These are phyloP conservation scores for Theonella swinhoei DNA, from an alignment of 37 sponge, comb jelly and placozoan genomes.

Conservation along the genomic window DNA sequence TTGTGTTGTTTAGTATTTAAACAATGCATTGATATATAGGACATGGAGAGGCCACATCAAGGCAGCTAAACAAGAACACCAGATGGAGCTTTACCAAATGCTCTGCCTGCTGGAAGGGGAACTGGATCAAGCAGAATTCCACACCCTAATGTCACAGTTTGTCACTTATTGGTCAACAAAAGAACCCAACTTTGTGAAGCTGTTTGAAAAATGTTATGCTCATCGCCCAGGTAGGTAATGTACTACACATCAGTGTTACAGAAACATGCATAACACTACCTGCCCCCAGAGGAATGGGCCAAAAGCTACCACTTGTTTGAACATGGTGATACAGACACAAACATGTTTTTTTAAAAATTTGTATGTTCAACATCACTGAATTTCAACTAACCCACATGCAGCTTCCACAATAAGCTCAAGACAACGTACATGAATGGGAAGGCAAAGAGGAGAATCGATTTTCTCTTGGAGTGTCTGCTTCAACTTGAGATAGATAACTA, in stretches of 20 bases:
- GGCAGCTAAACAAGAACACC: neutral
- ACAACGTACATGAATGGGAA: conserved; percentile 45
- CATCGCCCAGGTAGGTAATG: neutral
- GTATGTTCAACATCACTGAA: neutral
- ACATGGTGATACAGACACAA: conserved; percentile 44
- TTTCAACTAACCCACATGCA: neutral
- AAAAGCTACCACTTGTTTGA: conserved; percentile 10
- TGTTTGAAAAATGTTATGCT: conserved; percentile 4
- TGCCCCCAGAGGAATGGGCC: conserved; percentile 33
- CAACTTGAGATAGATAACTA: conserved; percentile 30
- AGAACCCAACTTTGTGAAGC: conserved; percentile 10
- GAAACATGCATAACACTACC: neutral
- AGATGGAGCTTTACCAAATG: neutral
- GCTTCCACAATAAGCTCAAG: conserved; percentile 50
- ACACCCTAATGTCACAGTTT: neutral
- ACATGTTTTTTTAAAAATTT: conserved; percentile 45
- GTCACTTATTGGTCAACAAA: neutral
- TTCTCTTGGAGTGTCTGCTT: conserved; percentile 30
- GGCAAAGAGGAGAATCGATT: conserved; percentile 42
- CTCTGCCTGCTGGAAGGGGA: conserved; percentile 2
- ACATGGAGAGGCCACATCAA: conserved; percentile 13
- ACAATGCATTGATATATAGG: neutral
- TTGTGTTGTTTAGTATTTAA: neutral
- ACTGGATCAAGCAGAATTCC: neutral
- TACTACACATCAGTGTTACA: neutral